Base-by-base conservation (phyloP, 2,113 vertebrate species). In the Atrichornis clamosus region DNA sequence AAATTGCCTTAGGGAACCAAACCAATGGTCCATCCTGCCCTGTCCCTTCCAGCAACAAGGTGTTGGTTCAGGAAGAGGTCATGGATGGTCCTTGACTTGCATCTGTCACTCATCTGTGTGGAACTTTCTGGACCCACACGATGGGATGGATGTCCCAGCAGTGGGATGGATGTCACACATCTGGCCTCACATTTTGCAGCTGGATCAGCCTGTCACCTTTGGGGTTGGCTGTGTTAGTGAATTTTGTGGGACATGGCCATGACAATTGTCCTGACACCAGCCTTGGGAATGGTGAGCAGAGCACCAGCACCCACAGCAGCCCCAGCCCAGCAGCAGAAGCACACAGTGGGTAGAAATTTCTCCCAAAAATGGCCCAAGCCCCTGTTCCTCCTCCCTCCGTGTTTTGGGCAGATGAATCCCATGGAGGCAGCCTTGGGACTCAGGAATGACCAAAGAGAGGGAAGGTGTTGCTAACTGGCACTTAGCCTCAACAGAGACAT, bases 341-440 rank as follows among this genome's bases (percentile, higher is more conserved):
- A 21, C 14, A 4, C 2, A 18, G 23, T 4, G 23, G 41, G 20
- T 79, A 44, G 60, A 84, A 60, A 78, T 42, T 30, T 27, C 23
- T 79, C 27, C 55, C 7, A 0, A 67, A 79, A 84, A 14, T 0
- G 3, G 9, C 37, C 11, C 46, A 67, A n/a, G 30, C 19, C 47
- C 46, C 15, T 3, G 3, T 60, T 68, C 41, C 23, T 69, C 32
- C 32, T 69, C 24, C 22, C 21, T 1, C 2, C 32, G 13, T 39
- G n/a, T 5, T 0, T 50, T 16, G 55, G 28, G 27, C 42, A 82
- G 63, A 41, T 26, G 69, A 62, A 37, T n/a, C 33, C 49, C 37
- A 5, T 23, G 1, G 2, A 16, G 17, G 10, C 39, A 60, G 26
- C n/a, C 12, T 35, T 1, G 1, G 35, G 3, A 58, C 37, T 46